Base-by-base conservation (phyloP, 2,113 vertebrate species). In the Loxodonta africana region DNA sequence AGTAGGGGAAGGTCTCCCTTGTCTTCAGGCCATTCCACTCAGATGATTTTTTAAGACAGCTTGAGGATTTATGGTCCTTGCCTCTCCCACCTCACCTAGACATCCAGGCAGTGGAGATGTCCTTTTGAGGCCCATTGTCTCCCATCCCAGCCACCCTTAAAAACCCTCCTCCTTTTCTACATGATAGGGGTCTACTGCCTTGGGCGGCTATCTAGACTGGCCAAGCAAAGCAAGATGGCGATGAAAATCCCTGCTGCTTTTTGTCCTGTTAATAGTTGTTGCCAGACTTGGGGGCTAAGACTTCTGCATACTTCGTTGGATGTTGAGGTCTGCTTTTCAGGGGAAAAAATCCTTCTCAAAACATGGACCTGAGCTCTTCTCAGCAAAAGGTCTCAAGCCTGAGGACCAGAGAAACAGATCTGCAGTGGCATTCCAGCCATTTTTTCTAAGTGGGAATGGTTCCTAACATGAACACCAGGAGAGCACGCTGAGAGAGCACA, bases 241-340 rank as follows among this genome's bases (percentile, higher is more conserved):
- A 21, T 41, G 51, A 14, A 83, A 77, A 30, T 78, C 63, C 71
- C 53, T 98, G 98, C 97, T 95, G 88, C 97, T 99, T 48, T 81
- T 99, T 99, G 97, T 99, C 95, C 99, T 98, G 98, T 96, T 98
- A 99, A 99, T 98, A 83, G 23, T 65, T 11, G 65, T 46, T 73
- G 23, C 83, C 48, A 91, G 23, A 51, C 76, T 81, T 51, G 85
- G 95, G 81, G 3, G 53, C 53, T 57, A 48, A 48, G 53, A 12
- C 53, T 57, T 57, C 53, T 14, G 15, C 53, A 57, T 14, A 57
- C 53, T 57, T 57, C 53, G 14, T 57, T 57, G 15, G 53, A 57
- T 14, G 15, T 57, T 3, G 11, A 23, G 30, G 30, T 67, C 87
- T 6, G 0, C 3, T 18, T 41, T 97, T 80, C 86, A 11, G 37